Base-by-base conservation (phyloP, 2,797 vertebrate genomes). In the Tauraco hartlaubi region DNA sequence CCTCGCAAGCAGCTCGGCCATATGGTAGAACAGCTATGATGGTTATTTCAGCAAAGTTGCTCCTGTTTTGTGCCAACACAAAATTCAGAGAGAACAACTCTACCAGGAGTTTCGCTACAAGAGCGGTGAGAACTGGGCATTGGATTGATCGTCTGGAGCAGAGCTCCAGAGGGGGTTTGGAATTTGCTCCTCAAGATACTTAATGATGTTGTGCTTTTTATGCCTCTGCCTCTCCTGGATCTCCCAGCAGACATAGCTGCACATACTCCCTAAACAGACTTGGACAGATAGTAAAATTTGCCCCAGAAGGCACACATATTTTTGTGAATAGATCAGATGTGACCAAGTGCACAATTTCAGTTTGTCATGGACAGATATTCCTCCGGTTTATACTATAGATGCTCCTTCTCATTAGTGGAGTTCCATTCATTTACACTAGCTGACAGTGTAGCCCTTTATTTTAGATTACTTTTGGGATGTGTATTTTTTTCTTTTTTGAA, bases 321-420 rank as follows among this genome's bases (percentile, higher is more conserved):
- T 96, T 85, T 90, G 77, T 76, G 82, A 90, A 23, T 63, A 94
- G 76, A 78, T 96, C 92, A 93, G 66, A 76, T 93, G 86, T 89
- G 71, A 94, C 92, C 74, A 92, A 93, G 86, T 90, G 86, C 88
- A 92, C 85, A 33, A 35, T 89, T 90, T 79, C 55, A 63, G 62
- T 95, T 92, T 94, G 85, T 88, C 85, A 74, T 68, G 84, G 46
- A 25, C 49, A 43, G 25, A 75, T 90, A 33, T 75, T 93, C 31
- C 56, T 79, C 80, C 82, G 59, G 63, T 85, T 92, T 92, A 31
- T 64, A 4, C 74, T 78, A 22, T 69, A 67, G 92, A 86, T 76
- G 31, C 44, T 94, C 59, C 52, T 85, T 54, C 89, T 85, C 48
- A 22, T 82, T 73, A 77, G 66, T 46, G 52, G 59, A 61, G 71